These are phyloP conservation scores for Habrosyne pyritoides DNA, from an alignment of 2,888 invertebrate species.

Conservation along the genomic window DNA sequence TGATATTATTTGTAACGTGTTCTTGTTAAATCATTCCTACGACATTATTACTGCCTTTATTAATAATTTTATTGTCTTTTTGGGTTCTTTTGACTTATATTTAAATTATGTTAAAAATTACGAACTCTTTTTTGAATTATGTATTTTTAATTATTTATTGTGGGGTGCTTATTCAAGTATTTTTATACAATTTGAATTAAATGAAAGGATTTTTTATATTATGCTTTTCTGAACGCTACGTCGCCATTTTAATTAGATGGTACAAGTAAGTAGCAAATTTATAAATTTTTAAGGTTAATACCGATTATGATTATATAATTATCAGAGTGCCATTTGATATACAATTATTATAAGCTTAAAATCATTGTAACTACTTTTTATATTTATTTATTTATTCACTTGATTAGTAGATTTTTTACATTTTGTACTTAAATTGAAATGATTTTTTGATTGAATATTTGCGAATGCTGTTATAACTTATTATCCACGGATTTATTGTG, in stretches of 20 bases:
- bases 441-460: constrained; percentile 16
- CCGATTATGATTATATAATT: background rate
- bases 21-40: background rate
- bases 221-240: too few species aligned
- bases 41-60: background rate
- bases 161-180: too few species aligned
- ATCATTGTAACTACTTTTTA: background rate
- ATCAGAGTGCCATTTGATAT: background rate
- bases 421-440: constrained; percentile 18
- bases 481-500: background rate
- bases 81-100: background rate
- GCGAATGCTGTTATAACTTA: background rate
- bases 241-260: too few species aligned
- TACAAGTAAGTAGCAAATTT: too few species aligned
- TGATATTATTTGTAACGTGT: background rate
- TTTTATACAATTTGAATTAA: too few species aligned
- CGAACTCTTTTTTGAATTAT: too few species aligned
- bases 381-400: background rate
- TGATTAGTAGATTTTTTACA: constrained; percentile 15
- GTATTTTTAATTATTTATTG: too few species aligned
- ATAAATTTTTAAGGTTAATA: background rate
- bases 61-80: background rate
- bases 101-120: too few species aligned
- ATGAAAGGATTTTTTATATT: too few species aligned
- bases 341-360: background rate